Evolutionary conservation across 1,140 invertebrate genomes (phyloP).

Genomic region (Oscheius sp.): DNA sequence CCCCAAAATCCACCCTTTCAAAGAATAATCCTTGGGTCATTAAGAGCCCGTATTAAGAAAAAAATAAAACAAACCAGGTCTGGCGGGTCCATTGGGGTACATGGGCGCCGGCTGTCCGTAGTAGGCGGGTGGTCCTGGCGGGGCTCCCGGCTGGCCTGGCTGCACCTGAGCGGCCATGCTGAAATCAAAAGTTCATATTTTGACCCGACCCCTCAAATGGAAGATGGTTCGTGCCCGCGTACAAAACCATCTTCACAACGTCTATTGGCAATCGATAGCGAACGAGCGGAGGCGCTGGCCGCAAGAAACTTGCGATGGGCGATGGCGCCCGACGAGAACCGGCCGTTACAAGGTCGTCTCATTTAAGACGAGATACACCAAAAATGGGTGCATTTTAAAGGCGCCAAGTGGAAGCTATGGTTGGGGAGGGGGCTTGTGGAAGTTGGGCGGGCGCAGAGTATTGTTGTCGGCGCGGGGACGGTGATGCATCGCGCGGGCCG

Average conservation of each 20-base stretch:
- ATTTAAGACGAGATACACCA: neutral
- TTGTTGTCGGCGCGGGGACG: neutral
- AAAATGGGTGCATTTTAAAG: neutral
- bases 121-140: slow-evolving; percentile 29
- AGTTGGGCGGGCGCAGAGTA: neutral
- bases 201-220: too few species aligned
- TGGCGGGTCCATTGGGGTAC: slow-evolving; percentile 7
- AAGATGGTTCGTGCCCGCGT: too few species aligned
- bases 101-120: slow-evolving; percentile 35
- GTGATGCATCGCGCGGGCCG: neutral
- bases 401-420: neutral
- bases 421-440: too few species aligned
- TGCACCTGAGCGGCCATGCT: slow-evolving; percentile 26
- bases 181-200: slow-evolving; percentile 13
- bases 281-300: neutral
- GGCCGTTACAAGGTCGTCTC: slow-evolving; percentile 11
- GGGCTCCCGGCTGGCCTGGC: slow-evolving; percentile 19
- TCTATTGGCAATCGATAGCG: neutral
- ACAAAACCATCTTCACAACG: too few species aligned
- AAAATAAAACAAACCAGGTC: neutral
- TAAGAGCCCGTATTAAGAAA: too few species aligned
- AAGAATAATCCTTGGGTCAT: too few species aligned
- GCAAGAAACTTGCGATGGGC: neutral
- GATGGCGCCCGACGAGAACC: neutral
- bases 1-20: too few species aligned